phyloP scores from a whole-genome alignment of 1,140 invertebrate species.

The Portunus trituberculatus region DNA sequence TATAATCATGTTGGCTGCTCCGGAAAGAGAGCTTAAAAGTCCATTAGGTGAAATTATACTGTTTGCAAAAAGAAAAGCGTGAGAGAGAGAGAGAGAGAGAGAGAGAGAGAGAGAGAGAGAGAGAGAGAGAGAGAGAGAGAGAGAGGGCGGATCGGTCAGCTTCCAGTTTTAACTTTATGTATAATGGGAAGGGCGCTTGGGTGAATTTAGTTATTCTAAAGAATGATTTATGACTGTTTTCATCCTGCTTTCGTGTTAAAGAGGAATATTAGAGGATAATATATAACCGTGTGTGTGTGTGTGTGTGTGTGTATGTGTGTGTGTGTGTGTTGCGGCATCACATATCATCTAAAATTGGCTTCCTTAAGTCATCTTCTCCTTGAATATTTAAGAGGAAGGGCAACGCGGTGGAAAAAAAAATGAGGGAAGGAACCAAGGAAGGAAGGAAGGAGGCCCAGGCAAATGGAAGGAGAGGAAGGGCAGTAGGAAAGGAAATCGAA shows the following conservation, averaged over 20 bases:
- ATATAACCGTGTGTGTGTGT: no score
- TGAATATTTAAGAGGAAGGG: neutral
- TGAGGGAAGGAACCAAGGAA: neutral
- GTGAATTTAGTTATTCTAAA: neutral
- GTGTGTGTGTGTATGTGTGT: no score
- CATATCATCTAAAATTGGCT: neutral
- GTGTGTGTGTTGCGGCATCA: neutral
- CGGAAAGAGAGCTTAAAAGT: conserved; percentile 10
- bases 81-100: no score
- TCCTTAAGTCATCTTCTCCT: neutral
- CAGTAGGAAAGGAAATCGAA: neutral
- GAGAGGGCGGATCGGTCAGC: neutral
- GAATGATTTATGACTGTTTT: neutral
- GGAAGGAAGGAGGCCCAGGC: no score
- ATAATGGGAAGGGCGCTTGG: neutral
- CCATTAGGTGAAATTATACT: neutral
- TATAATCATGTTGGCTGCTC: neutral
- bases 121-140: no score
- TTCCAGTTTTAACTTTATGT: neutral
- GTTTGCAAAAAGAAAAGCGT: neutral
- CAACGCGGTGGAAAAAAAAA: neutral
- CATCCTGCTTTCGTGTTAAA: neutral
- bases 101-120: no score
- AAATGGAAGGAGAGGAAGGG: neutral
- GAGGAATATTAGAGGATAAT: neutral